Percentiles rank a stretch among this genome's conserved stretches.
These are phyloP conservation scores for Notoglanidium macrostoma DNA, from an alignment of 2,797 vertebrate genomes.

Conservation along the genomic window DNA sequence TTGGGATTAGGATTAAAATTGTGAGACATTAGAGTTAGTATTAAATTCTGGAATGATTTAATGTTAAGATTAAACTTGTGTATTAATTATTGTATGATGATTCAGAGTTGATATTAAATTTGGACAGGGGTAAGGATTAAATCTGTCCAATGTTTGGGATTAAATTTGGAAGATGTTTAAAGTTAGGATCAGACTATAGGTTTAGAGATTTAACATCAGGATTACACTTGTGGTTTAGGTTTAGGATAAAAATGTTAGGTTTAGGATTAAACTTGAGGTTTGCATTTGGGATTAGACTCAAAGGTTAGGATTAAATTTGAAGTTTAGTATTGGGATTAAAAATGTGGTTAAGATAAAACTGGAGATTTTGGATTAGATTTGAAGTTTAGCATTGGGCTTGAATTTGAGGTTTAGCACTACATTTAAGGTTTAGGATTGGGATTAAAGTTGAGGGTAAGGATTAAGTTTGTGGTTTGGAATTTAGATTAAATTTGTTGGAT, in stretches of 20 bases:
- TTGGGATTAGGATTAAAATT: not conserved
- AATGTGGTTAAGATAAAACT: not conserved
- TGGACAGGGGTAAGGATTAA: not conserved
- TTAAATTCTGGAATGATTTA: not conserved
- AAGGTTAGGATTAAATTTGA: not conserved
- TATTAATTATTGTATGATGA: not conserved
- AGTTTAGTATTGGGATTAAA: not conserved
- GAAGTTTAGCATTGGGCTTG: not conserved
- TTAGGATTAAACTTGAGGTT: not conserved
- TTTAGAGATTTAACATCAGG: not conserved
- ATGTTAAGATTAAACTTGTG: not conserved
- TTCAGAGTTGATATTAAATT: not conserved
- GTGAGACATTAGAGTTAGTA: not conserved
- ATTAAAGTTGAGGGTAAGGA: not conserved
- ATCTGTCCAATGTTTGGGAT: not conserved
- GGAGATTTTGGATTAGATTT: not conserved
- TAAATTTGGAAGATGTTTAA: not conserved
- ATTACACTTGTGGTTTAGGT: not conserved
- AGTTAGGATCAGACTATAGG: not conserved
- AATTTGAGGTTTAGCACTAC: not conserved
- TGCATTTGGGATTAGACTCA: not conserved
- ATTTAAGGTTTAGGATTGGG: not conserved
- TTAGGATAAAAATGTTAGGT: not conserved
- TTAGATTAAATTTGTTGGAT: not conserved
- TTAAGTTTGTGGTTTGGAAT: not conserved